phyloP scores from a whole-genome alignment of 2,113 vertebrate genomes.

The Cettia cetti region DNA sequence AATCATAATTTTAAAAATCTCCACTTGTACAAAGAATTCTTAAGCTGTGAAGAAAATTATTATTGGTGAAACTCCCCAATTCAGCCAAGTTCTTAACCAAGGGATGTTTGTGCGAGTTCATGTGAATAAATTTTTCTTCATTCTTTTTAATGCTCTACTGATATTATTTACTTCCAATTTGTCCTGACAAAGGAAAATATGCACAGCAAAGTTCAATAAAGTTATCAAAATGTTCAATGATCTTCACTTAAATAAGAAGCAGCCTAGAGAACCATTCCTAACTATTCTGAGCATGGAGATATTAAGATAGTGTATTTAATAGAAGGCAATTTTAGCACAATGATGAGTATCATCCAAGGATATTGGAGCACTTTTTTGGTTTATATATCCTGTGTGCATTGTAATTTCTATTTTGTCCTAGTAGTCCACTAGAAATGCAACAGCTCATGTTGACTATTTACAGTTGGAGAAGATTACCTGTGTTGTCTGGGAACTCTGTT shows the following conservation, averaged over 20 bases:
- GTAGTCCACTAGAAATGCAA: background rate
- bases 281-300: conserved; percentile 33
- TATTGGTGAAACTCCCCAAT: background rate
- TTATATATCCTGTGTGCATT: background rate
- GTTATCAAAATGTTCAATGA: background rate
- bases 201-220: background rate
- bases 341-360: background rate
- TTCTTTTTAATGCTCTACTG: background rate
- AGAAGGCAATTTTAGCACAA: background rate
- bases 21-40: background rate
- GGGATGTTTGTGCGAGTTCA: background rate
- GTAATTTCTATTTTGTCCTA: conserved; percentile 32
- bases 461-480: background rate
- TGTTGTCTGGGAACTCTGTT: background rate
- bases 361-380: conserved; percentile 16
- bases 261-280: background rate
- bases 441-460: background rate
- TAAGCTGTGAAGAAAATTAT: background rate
- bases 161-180: background rate
- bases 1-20: background rate
- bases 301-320: conserved; percentile 5
- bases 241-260: background rate
- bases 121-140: background rate
- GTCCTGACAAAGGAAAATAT: background rate
- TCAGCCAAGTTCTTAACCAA: background rate